A percentile compares a stretch with the other conserved stretches of the same genome.
Conservation (phyloP, 2,888 invertebrate genomes). For the Leptinotarsa peninsularis region DNA sequence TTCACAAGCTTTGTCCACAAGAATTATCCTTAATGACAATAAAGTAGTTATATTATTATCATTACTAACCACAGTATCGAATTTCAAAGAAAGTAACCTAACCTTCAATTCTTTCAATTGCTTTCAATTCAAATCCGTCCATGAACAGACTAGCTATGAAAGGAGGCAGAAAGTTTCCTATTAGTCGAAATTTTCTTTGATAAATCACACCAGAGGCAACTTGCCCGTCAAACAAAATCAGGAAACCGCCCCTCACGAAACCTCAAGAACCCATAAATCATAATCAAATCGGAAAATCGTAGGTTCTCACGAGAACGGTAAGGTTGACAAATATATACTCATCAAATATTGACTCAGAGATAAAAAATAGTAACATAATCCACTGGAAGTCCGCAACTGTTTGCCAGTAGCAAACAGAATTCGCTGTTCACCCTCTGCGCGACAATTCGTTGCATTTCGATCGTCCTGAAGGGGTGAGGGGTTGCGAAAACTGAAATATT, state of each 20-base stretch:
- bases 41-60: no score
- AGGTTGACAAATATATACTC: conserved; percentile 7
- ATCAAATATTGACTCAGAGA: conserved; percentile 44
- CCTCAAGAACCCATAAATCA: conserved; percentile 16
- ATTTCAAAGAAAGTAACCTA: no score
- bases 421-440: conserved; percentile 33
- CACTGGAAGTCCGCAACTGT: conserved; percentile 39
- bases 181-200: no score
- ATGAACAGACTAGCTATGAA: no score
- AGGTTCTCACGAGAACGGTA: conserved; percentile 33
- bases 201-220: no score
- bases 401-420: conserved; percentile 43
- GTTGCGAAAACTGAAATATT: conserved; percentile 63
- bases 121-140: no score
- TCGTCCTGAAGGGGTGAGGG: conserved; percentile 47
- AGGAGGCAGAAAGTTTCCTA: no score
- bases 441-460: conserved; percentile 28
- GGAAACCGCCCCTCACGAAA: neutral
- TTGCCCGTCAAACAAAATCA: neutral
- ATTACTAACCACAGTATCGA: no score
- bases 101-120: no score
- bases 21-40: no score
- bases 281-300: conserved; percentile 17
- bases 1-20: no score
- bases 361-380: conserved; percentile 42